A percentile compares a stretch with the other conserved stretches of the same genome.
These are phyloP conservation scores for Linyphia triangularis DNA, from an alignment of 2,888 invertebrate species.

Conservation along the genomic window DNA sequence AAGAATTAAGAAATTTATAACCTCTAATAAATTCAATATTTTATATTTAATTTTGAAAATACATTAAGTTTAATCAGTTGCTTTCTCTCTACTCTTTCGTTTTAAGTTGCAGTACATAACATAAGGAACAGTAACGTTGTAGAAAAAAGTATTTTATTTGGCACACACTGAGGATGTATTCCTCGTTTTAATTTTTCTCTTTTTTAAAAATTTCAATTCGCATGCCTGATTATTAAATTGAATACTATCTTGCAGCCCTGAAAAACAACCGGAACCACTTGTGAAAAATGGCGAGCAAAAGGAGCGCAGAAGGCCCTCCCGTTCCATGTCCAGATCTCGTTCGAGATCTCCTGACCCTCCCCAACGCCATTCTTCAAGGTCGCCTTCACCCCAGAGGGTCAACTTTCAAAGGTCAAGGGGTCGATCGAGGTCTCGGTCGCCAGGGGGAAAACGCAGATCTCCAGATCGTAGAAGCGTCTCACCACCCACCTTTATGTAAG, in stretches of 20 bases:
- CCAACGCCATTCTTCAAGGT: slow-evolving; percentile 36
- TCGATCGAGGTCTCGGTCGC: slow-evolving; percentile 77
- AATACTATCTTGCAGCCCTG: slow-evolving; percentile 41
- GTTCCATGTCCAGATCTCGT: slow-evolving; percentile 77
- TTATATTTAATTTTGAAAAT: no score
- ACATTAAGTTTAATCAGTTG: no score
- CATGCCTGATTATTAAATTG: background rate
- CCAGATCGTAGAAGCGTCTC: slow-evolving; percentile 82
- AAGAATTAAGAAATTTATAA: no score
- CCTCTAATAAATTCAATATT: no score
- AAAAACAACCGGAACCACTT: slow-evolving; percentile 4
- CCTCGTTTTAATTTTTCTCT: background rate
- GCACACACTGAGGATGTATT: background rate
- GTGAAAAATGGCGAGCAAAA: slow-evolving; percentile 49
- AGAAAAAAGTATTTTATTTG: background rate
- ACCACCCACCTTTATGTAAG: slow-evolving; percentile 89
- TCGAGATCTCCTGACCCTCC: slow-evolving; percentile 79
- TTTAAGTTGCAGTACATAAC: no score
- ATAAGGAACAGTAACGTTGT: no score
- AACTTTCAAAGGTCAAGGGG: slow-evolving; percentile 75
- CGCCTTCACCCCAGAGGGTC: slow-evolving; percentile 51
- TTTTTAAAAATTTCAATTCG: background rate
- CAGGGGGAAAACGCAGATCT: slow-evolving; percentile 71
- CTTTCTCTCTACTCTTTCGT: no score
- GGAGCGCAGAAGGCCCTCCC: slow-evolving; percentile 51